Evolutionary conservation across 2,113 vertebrate species (phyloP).

Genomic region (Centropristis striata): DNA sequence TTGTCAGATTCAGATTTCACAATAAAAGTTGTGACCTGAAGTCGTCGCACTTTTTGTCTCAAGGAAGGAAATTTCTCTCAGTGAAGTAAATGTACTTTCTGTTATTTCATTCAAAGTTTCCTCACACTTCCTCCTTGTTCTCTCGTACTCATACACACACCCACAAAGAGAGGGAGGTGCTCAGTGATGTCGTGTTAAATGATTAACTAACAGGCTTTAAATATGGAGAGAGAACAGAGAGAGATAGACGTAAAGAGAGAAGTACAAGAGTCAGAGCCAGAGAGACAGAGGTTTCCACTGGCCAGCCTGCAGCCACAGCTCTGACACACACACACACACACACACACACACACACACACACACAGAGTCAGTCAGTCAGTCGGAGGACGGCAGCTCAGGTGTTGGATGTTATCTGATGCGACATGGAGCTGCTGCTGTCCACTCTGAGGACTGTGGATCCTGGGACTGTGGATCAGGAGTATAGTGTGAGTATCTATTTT

Average conservation of each 20-base stretch:
- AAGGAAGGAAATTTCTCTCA: not conserved
- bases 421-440: slow-evolving; percentile 59
- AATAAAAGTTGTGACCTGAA: too few species aligned
- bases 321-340: not conserved
- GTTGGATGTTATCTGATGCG: not conserved
- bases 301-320: not conserved
- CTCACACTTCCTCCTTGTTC: slow-evolving; percentile 7
- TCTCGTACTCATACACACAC: not conserved
- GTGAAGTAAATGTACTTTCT: not conserved
- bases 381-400: not conserved
- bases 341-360: too few species aligned
- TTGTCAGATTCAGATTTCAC: too few species aligned
- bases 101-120: not conserved
- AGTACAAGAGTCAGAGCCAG: not conserved
- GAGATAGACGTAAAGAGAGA: not conserved
- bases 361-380: not conserved
- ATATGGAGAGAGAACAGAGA: not conserved
- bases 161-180: not conserved
- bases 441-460: slow-evolving; percentile 10
- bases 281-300: not conserved
- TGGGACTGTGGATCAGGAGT: slow-evolving; percentile 43
- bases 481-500: slow-evolving; percentile 39
- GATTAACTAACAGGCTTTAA: not conserved
- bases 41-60: not conserved
- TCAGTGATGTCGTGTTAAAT: not conserved